Evolutionary conservation across 2,113 vertebrate species (phyloP), one percentile per base, ranked within the genome.

Genomic region (Pitta sordida): DNA sequence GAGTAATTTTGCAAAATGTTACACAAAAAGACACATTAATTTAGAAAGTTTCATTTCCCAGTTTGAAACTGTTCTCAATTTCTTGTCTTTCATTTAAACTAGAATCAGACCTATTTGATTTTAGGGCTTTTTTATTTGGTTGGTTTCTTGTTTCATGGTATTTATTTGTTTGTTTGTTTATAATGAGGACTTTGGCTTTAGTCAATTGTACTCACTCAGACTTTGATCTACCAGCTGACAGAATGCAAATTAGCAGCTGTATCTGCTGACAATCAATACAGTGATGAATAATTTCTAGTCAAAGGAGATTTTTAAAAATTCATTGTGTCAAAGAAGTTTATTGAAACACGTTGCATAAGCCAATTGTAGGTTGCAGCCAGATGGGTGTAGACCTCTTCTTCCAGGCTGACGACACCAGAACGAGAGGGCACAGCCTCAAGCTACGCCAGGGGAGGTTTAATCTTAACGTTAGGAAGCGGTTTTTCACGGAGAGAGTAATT

Each of bases 101-200:
- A 71, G 36, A 71, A 71, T 19, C 3, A 29, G 11, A 2, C 1
- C 7, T 82, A 13, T 22, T 43, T 43, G 43, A 15, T 13, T 43
- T 39, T 65, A 17, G 62, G 4, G 0, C n/a, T n/a, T n/a, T n/a
- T 3, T 18, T 27, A 3, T 6, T 65, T 51, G 44, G 15, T 4
- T 8, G 12, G 4, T 48, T 63, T 37, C 64, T 77, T 73, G 43
- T 43, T 43, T n/a, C n/a, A 7, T 75, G 2, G 18, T 36, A 14
- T 43, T 43, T 13, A 7, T 43, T 13, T 43, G 7, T 43, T 43
- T 43, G 15, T 43, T 43, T n/a, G n/a, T n/a, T 43, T 43, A 43
- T 43, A 62, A 34, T 58, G 13, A 52, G n/a, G 6, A 76, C 39
- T 52, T 78, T 87, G 44, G 7, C 53, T 67, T 75, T 71, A 55